A percentile compares a stretch with the other conserved stretches of the same genome.
Evolutionary conservation across 2,888 invertebrate species (phyloP).

Genomic region (Cataglyphis altisquamis): DNA sequence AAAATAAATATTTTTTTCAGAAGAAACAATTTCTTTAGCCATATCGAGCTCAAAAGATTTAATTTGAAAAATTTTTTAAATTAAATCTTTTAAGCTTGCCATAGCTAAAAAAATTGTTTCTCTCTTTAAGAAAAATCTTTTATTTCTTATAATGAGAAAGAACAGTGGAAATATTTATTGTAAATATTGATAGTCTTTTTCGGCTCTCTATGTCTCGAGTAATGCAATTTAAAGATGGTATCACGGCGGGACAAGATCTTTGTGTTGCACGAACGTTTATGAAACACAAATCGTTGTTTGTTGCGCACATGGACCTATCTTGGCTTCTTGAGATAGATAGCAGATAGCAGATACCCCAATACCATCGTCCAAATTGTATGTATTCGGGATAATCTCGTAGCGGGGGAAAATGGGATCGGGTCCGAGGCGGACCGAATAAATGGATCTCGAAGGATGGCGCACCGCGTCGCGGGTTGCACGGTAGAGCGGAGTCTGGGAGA

Average conservation of each 20-base stretch:
- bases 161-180: not conserved
- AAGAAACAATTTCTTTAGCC: not conserved
- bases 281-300: constrained; percentile 14
- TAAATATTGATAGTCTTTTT: not conserved
- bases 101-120: not conserved
- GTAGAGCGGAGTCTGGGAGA: constrained; percentile 45
- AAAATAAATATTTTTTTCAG: not conserved
- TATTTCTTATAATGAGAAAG: not conserved
- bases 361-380: constrained; percentile 19
- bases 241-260: not conserved
- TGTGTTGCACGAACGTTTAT: constrained; percentile 7
- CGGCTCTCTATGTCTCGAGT: not conserved
- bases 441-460: constrained; percentile 68
- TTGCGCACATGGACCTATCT: not conserved
- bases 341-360: constrained; percentile 39
- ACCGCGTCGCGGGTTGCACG: constrained; percentile 51
- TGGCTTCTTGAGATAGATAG: constrained; percentile 25
- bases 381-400: constrained; percentile 60
- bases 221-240: not conserved
- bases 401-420: constrained; percentile 65
- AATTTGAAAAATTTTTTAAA: not conserved
- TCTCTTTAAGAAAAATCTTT: not conserved
- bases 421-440: constrained; percentile 61
- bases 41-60: not conserved
- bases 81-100: no score